A percentile compares a stretch with the other conserved stretches of the same genome.
phyloP scores from a whole-genome alignment of 2,888 invertebrate species.

The Cabera pusaria region DNA sequence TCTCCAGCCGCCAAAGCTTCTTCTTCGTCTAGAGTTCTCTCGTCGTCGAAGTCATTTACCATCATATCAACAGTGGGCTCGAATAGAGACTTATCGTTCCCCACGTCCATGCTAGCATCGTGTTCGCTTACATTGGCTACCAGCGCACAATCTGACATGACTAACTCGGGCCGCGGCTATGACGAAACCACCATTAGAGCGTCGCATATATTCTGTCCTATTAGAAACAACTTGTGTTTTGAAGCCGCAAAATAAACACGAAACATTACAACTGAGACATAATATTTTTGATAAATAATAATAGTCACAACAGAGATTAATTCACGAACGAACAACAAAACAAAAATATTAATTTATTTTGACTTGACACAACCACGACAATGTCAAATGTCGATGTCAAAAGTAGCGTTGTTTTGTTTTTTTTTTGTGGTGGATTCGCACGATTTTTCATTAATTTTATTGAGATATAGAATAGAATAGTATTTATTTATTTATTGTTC shows the following conservation, averaged over 20 bases:
- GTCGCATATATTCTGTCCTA: constrained; percentile 48
- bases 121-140: constrained; percentile 79
- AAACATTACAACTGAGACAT: constrained; percentile 58
- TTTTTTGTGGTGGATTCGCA: too few relatives aligned
- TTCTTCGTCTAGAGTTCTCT: constrained; percentile 97
- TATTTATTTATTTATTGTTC: too few relatives aligned
- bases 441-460: too few relatives aligned
- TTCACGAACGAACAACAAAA: constrained; percentile 52
- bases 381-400: constrained; percentile 1
- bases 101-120: constrained; percentile 82
- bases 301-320: too few relatives aligned
- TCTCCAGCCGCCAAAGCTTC: constrained; percentile 96
- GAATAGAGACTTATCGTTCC: constrained; percentile 86
- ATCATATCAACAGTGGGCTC: constrained; percentile 98
- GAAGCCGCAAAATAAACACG: constrained; percentile 46
- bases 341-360: constrained; percentile 76
- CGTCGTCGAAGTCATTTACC: constrained; percentile 99
- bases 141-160: constrained; percentile 83
- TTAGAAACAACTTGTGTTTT: constrained; percentile 39
- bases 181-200: constrained; percentile 59
- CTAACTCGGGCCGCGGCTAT: constrained; percentile 60
- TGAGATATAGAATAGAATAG: too few relatives aligned
- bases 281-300: too few relatives aligned
- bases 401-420: not conserved
- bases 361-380: constrained; percentile 59